phyloP scores from a whole-genome alignment of 2,888 invertebrate genomes.

The Aleiodes alternator region DNA sequence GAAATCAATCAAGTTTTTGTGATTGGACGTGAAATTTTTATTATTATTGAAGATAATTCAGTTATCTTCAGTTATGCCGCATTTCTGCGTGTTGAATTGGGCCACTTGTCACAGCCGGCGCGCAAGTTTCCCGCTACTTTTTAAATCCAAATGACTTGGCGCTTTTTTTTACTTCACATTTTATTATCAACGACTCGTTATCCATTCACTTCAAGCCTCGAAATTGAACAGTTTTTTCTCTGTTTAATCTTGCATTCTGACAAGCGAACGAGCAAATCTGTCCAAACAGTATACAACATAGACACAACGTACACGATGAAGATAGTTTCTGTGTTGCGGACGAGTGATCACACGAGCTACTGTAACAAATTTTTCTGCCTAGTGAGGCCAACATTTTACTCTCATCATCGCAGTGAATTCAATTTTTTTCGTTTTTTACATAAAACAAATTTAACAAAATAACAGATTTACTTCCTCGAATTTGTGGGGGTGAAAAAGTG shows the following conservation, averaged over 20 bases:
- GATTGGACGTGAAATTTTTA: constrained; percentile 6
- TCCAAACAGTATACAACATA: constrained; percentile 6
- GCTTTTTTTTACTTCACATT: background rate
- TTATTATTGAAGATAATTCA: background rate
- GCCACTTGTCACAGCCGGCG: constrained; percentile 24
- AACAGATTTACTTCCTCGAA: background rate
- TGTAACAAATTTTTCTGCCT: constrained; percentile 28
- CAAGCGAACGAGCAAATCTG: background rate
- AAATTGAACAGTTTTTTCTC: too few relatives aligned
- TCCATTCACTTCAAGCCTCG: background rate
- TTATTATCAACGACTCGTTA: background rate
- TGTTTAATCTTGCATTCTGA: background rate
- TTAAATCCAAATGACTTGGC: constrained; percentile 20
- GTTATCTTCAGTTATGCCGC: constrained; percentile 5
- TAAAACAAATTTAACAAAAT: too few relatives aligned
- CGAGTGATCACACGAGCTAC: constrained; percentile 37
- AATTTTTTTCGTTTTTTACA: constrained; percentile 16
- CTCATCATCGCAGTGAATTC: constrained; percentile 12
- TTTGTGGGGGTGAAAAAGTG: background rate
- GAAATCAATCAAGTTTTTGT: background rate
- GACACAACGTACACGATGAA: constrained; percentile 30
- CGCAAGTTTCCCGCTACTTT: constrained; percentile 36
- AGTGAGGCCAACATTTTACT: constrained; percentile 12
- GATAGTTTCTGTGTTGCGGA: constrained; percentile 16
- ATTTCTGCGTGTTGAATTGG: constrained; percentile 5